Evolutionary conservation across 2,888 invertebrate genomes (phyloP).

Genomic region (Papilio protenor): DNA sequence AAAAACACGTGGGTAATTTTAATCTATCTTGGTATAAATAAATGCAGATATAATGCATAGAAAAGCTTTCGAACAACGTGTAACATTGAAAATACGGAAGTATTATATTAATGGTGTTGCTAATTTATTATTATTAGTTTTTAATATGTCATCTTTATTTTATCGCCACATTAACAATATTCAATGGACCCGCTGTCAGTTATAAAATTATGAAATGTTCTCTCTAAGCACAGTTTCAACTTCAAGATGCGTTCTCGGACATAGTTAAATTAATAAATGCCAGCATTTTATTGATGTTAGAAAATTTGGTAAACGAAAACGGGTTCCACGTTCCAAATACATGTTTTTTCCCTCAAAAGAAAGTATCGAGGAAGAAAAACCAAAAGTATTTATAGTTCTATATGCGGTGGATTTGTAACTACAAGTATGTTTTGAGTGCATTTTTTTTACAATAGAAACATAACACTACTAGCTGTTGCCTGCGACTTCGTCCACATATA

Average conservation of each 20-base stretch:
- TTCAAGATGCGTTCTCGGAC: constrained; percentile 25
- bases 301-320: constrained; percentile 32
- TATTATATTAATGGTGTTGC: constrained; percentile 38
- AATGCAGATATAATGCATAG: constrained; percentile 28
- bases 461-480: no score
- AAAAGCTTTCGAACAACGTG: constrained; percentile 32
- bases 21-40: constrained; percentile 12
- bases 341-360: constrained; percentile 18
- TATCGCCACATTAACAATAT: constrained; percentile 36
- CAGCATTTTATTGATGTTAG: constrained; percentile 31
- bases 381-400: not conserved
- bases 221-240: constrained; percentile 32
- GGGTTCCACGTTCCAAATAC: constrained; percentile 32
- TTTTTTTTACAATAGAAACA: not conserved
- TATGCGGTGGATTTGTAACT: not conserved
- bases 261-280: constrained; percentile 37
- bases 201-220: constrained; percentile 42
- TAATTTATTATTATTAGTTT: constrained; percentile 44
- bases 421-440: not conserved
- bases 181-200: constrained; percentile 31
- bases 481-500: no score
- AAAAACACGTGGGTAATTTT: constrained; percentile 3
- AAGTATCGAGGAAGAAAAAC: constrained; percentile 17
- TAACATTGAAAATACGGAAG: constrained; percentile 35
- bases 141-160: constrained; percentile 44